A percentile compares a stretch with the other conserved stretches of the same genome.
Evolutionary conservation across 2,797 vertebrate species (phyloP).

Genomic region (Gambusia yucatana): DNA sequence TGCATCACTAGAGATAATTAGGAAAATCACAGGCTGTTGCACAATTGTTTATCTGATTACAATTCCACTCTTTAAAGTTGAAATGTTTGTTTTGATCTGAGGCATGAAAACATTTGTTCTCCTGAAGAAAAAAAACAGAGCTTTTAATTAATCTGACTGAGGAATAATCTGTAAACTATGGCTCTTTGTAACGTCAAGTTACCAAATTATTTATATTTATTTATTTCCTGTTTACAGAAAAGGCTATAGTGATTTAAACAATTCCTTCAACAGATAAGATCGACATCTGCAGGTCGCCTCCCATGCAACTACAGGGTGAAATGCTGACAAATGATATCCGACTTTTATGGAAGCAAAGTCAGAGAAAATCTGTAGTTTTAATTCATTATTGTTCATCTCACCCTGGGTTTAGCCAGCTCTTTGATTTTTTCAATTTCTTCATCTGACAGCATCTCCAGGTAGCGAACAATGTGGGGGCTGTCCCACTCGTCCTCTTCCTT

Average conservation of each 20-base stretch:
- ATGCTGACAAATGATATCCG: background rate
- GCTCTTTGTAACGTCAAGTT: background rate
- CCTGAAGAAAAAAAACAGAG: background rate
- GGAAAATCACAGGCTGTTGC: background rate
- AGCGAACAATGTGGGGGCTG: conserved; percentile 94
- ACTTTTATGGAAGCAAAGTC: background rate
- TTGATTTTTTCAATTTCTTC: conserved; percentile 93
- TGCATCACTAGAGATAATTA: background rate
- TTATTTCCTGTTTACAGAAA: background rate
- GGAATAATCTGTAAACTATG: background rate
- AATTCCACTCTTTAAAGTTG: background rate
- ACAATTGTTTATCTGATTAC: background rate
- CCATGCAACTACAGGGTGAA: background rate
- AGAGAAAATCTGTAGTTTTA: background rate
- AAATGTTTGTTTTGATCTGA: background rate
- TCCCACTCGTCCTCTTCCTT: conserved; percentile 98
- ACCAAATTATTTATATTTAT: background rate
- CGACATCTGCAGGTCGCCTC: background rate
- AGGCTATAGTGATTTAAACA: background rate
- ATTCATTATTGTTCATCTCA: conserved; percentile 59
- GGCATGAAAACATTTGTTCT: background rate
- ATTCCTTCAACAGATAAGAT: background rate
- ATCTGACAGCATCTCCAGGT: conserved; percentile 87
- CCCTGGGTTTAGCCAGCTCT: conserved; percentile 92
- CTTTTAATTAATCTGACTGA: background rate